A percentile compares a stretch with the other conserved stretches of the same genome.
Evolutionary conservation across 2,113 vertebrate species (phyloP).

Genomic region (Miniopterus natalensis): DNA sequence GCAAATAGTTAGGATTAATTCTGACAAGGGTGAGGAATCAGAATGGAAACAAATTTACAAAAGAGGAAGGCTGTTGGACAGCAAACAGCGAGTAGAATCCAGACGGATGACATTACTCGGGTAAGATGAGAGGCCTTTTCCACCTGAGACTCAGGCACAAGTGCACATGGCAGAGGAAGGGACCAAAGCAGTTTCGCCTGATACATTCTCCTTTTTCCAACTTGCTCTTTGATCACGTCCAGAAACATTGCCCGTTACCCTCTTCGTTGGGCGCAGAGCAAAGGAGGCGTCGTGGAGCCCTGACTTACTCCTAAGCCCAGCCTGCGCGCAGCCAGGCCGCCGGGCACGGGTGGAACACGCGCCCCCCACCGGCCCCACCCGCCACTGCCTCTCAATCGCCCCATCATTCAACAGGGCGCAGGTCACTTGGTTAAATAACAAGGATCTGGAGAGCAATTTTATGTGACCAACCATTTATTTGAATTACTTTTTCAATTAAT

Average conservation of each 20-base stretch:
- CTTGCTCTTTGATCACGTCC: not conserved
- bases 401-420: not conserved
- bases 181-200: not conserved
- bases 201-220: not conserved
- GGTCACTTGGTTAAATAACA: not conserved
- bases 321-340: not conserved
- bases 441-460: not conserved
- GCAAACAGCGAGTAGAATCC: not conserved
- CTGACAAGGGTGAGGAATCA: not conserved
- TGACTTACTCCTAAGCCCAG: not conserved
- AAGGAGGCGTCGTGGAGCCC: not conserved
- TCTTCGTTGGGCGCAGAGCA: not conserved
- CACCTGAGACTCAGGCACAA: not conserved
- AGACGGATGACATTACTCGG: not conserved
- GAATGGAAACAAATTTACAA: not conserved
- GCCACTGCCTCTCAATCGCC: not conserved
- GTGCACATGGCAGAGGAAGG: not conserved
- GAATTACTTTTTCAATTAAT: not conserved
- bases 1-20: not conserved
- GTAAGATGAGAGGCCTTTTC: not conserved
- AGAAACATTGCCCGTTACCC: not conserved
- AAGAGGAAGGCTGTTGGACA: not conserved
- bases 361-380: rapidly evolving
- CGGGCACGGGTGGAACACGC: not conserved
- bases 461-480: not conserved